Base-by-base conservation (phyloP, 2,113 vertebrate genomes). In the Microtus ochrogaster region DNA sequence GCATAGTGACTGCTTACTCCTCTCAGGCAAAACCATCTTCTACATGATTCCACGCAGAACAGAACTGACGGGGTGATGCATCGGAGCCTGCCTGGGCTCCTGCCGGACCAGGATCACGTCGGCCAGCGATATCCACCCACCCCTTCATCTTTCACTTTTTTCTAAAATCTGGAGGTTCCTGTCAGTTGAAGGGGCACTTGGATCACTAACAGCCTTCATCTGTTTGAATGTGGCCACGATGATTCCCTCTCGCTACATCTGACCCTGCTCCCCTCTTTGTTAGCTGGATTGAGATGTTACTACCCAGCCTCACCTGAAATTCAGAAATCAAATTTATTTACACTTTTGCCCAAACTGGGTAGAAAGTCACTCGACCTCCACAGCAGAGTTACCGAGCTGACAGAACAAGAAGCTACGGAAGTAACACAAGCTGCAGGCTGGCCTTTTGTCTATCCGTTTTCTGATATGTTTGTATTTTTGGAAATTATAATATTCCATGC, bases 61-160 rank as follows among this genome's bases (percentile, higher is more conserved):
- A 7, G 55, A 83, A 14, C n/a, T 41, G n/a, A 61, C 24, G n/a
- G n/a, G 28, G 28, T n/a, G 78, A 13, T 13, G n/a, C 3, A 41
- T 1, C 12, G 0, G 55, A 41, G 2, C n/a, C 4, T 7, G 55
- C 55, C 81, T 61, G 12, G 0, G 55, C 28, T 1, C n/a, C 4
- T 7, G 55, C 55, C 81, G 39, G 12, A 28, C 55, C 55, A 63
- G 81, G n/a, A 41, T 26, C 24, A 5, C n/a, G 4, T 22, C 3
- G 3, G n/a, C 61, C 81, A 41, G n/a, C 0, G 7, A 39, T 17
- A 41, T 24, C 36, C 26, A 63, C 24, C 55, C 11, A 4, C 13
- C 36, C 13, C n/a, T 83, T 28, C 7, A 3, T 9, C 21, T 61
- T 82, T 61, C 21, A 13, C 11, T 0, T 82, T 82, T 55, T 39